Percentiles rank a stretch among this genome's conserved stretches.
Evolutionary conservation across 2,888 invertebrate species (phyloP).

Genomic region (Dusona sp.): DNA sequence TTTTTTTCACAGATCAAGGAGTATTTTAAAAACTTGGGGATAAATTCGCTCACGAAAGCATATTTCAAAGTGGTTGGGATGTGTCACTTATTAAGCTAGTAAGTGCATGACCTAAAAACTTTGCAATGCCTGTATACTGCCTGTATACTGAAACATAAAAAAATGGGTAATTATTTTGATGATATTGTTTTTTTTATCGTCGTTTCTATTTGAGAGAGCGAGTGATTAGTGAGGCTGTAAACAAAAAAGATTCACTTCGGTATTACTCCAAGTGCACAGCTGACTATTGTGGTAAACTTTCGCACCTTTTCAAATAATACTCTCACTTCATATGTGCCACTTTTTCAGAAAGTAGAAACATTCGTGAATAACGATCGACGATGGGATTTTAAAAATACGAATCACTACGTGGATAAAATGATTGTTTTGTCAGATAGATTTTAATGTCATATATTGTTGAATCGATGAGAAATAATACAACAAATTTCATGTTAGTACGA

Average conservation of each 20-base stretch:
- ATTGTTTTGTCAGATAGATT: background rate
- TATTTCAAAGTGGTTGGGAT: background rate
- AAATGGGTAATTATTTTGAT: background rate
- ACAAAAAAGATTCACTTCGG: constrained; percentile 44
- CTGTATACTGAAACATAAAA: background rate
- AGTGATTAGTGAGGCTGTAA: constrained; percentile 9
- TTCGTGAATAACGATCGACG: background rate
- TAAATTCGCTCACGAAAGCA: background rate
- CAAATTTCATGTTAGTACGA: constrained; percentile 1
- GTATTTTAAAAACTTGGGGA: background rate
- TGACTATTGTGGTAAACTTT: constrained; percentile 51
- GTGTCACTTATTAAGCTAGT: background rate
- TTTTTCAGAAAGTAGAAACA: constrained; percentile 1
- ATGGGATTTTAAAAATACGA: background rate
- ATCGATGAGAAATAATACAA: constrained; percentile 28
- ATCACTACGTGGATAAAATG: background rate
- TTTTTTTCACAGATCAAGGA: background rate
- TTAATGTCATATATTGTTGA: constrained; percentile 44
- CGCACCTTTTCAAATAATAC: constrained; percentile 37
- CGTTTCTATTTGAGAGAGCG: constrained; percentile 31
- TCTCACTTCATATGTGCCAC: constrained; percentile 44
- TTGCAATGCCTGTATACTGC: background rate
- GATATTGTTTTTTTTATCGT: background rate
- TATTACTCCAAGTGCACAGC: constrained; percentile 42
- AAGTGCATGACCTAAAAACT: background rate